Evolutionary conservation across 2,113 vertebrate species (phyloP).

Genomic region (Phrynocephalus versicolor): DNA sequence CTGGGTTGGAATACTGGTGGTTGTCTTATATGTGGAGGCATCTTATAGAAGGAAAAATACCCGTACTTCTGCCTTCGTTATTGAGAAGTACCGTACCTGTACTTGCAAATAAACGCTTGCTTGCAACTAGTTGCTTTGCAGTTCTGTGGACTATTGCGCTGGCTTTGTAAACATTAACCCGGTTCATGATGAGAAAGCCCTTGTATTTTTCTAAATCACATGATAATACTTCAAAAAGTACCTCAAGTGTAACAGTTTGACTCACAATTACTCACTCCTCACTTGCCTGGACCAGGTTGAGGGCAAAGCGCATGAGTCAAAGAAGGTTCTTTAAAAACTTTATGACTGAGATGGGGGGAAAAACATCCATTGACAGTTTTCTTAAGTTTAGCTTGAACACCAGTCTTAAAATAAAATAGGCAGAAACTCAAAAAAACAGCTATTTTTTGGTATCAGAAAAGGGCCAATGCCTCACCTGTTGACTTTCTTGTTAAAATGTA

Average conservation of each 20-base stretch:
- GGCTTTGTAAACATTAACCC: not conserved
- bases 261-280: conserved; percentile 17
- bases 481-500: not conserved
- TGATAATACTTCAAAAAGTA: conserved; percentile 16
- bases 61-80: not conserved
- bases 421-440: not conserved
- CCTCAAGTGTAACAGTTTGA: not conserved
- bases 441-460: not conserved
- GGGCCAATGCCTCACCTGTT: not conserved
- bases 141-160: not conserved
- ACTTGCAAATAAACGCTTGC: not conserved
- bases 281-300: not conserved
- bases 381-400: not conserved
- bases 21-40: too few species aligned
- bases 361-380: not conserved
- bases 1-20: too few species aligned
- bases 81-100: not conserved
- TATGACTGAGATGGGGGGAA: not conserved
- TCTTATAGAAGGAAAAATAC: too few species aligned
- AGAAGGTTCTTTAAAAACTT: not conserved
- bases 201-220: conserved; percentile 37
- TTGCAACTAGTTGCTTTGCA: not conserved
- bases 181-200: not conserved
- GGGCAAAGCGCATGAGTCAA: conserved; percentile 16
- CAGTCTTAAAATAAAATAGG: not conserved